These are phyloP conservation scores for Porites rus DNA, from an alignment of 92 coral and sea anemone genomes.

Conservation along the genomic window DNA sequence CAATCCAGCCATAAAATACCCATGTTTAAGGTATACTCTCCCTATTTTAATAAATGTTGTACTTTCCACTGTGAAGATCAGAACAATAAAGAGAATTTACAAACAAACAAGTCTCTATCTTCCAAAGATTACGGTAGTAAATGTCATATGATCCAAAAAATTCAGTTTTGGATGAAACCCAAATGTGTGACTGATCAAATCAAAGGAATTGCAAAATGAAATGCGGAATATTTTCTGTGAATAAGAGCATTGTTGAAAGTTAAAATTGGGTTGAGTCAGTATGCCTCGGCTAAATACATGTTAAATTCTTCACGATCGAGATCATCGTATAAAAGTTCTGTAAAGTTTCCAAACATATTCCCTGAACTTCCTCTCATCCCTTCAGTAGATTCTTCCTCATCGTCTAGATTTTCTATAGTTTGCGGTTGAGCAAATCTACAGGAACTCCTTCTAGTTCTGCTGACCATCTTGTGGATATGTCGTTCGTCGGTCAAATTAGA, in stretches of 20 bases:
- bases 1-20: not conserved
- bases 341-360: slow-evolving; percentile 84
- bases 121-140: not conserved
- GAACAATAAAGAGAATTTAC: not conserved
- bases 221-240: not conserved
- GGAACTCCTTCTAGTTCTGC: slow-evolving; percentile 63
- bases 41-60: not conserved
- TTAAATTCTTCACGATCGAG: slow-evolving; percentile 94
- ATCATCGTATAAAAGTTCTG: slow-evolving; percentile 91
- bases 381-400: slow-evolving; percentile 15
- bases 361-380: slow-evolving; percentile 40
- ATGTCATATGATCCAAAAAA: not conserved
- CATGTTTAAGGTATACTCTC: not conserved
- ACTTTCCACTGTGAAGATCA: not conserved
- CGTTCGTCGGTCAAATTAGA: slow-evolving; percentile 12
- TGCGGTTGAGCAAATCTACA: slow-evolving; percentile 79
- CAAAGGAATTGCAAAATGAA: not conserved
- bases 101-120: not conserved
- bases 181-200: not conserved
- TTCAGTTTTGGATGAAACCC: not conserved
- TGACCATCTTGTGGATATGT: slow-evolving; percentile 15
- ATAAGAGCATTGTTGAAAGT: not conserved
- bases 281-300: slow-evolving; percentile 79
- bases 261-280: not conserved
- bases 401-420: slow-evolving; percentile 35